Conservation (phyloP, 2,888 invertebrate genomes). For the Lasioglossum marginatum region DNA sequence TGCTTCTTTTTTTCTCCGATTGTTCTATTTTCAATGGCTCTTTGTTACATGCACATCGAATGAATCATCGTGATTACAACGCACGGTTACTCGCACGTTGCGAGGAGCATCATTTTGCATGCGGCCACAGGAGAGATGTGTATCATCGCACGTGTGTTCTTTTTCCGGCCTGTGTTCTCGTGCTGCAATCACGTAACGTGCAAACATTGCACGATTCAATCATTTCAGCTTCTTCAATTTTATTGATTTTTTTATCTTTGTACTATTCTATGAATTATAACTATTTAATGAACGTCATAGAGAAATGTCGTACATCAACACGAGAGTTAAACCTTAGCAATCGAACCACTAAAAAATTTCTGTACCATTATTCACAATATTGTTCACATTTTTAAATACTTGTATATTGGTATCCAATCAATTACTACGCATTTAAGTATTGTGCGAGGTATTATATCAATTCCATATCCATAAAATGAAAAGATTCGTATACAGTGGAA, state of each 20-base stretch:
- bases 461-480: too few relatives aligned
- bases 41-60: conserved; percentile 13
- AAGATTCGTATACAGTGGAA: too few relatives aligned
- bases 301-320: too few relatives aligned
- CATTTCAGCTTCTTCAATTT: not conserved
- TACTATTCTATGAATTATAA: not conserved
- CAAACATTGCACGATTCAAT: not conserved
- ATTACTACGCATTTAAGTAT: too few relatives aligned
- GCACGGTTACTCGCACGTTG: conserved; percentile 1
- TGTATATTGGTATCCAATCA: too few relatives aligned
- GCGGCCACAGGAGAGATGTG: not conserved
- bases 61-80: conserved; percentile 19
- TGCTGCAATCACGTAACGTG: not conserved
- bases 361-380: too few relatives aligned
- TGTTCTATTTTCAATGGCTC: conserved; percentile 17
- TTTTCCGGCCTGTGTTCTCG: not conserved
- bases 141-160: not conserved
- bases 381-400: too few relatives aligned
- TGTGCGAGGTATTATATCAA: too few relatives aligned
- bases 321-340: too few relatives aligned
- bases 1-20: not conserved
- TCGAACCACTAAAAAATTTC: too few relatives aligned
- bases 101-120: not conserved
- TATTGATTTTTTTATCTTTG: not conserved
- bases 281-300: too few relatives aligned